Conservation (phyloP, 1,140 invertebrate species). For the Drosophila equinoxialis region DNA sequence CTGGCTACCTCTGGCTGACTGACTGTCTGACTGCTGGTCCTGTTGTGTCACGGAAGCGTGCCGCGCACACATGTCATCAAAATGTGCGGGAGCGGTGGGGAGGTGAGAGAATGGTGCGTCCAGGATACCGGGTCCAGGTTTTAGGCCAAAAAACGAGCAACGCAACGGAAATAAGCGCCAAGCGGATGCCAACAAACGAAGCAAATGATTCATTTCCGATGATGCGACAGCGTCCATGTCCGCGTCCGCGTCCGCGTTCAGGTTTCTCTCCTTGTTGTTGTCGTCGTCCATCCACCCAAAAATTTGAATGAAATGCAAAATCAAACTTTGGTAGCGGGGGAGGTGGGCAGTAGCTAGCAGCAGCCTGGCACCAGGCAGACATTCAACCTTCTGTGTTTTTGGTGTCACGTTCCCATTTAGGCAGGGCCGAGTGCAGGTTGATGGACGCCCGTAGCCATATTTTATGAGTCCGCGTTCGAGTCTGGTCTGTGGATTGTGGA, state of each 20-base stretch:
- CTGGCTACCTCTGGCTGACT: background rate
- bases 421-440: slow-evolving; percentile 55
- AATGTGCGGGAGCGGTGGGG: background rate
- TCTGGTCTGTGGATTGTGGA: slow-evolving; percentile 4
- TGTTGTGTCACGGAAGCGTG: slow-evolving; percentile 77
- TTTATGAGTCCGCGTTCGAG: slow-evolving; percentile 58
- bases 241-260: slow-evolving; percentile 4
- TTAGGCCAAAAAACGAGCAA: slow-evolving; percentile 47
- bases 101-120: background rate
- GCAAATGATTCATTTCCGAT: slow-evolving; percentile 83
- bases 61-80: slow-evolving; percentile 72
- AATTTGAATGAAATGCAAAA: slow-evolving; percentile 80
- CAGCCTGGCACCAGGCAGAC: slow-evolving; percentile 19
- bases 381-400: slow-evolving; percentile 47
- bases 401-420: slow-evolving; percentile 61
- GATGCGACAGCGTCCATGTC: slow-evolving; percentile 70
- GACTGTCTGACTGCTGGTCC: slow-evolving; percentile 13
- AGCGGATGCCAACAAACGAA: slow-evolving; percentile 83
- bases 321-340: slow-evolving; percentile 50
- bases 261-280: background rate
- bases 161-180: slow-evolving; percentile 82
- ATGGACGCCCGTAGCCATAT: slow-evolving; percentile 74
- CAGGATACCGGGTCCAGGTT: slow-evolving; percentile 31
- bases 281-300: slow-evolving; percentile 55
- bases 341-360: slow-evolving; percentile 6